A percentile compares a stretch with the other conserved stretches of the same genome.
phyloP scores from a whole-genome alignment of 1,140 invertebrate species.

The Brachionus asplanchnoidis region DNA sequence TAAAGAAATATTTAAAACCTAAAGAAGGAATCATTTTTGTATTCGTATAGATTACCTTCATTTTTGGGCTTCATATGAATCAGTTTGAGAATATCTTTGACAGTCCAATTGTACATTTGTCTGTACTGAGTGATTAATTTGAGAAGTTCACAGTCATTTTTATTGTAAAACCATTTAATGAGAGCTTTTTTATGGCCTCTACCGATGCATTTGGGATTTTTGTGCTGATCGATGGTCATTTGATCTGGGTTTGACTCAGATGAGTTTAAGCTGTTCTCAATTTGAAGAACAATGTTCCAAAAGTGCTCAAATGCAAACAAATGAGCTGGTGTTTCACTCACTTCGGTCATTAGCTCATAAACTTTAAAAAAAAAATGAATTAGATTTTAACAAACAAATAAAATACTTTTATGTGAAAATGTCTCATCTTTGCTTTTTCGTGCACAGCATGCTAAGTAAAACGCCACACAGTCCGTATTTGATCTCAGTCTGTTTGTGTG shows the following conservation, averaged over 20 bases:
- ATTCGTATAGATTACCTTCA: background rate
- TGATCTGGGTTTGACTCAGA: background rate
- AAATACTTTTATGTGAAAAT: background rate
- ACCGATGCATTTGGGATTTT: background rate
- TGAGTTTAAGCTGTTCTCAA: background rate
- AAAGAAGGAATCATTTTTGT: too few species aligned
- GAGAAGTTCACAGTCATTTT: background rate
- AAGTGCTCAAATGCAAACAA: background rate
- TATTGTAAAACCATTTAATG: background rate
- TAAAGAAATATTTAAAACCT: too few species aligned
- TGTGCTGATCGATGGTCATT: background rate
- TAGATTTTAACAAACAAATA: background rate
- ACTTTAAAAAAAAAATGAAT: background rate
- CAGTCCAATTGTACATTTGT: background rate
- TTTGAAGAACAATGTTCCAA: background rate
- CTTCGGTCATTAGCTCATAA: background rate
- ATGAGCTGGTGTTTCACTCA: constrained; percentile 8
- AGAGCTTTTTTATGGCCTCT: constrained; percentile 15
- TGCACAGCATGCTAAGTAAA: background rate
- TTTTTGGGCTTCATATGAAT: constrained; percentile 32
- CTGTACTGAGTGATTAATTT: background rate
- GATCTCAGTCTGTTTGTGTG: background rate
- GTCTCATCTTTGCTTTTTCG: background rate
- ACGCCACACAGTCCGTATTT: background rate
- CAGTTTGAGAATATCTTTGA: constrained; percentile 13